Base-by-base conservation (phyloP, 1,140 invertebrate species). In the Aphaenogaster floridana region DNA sequence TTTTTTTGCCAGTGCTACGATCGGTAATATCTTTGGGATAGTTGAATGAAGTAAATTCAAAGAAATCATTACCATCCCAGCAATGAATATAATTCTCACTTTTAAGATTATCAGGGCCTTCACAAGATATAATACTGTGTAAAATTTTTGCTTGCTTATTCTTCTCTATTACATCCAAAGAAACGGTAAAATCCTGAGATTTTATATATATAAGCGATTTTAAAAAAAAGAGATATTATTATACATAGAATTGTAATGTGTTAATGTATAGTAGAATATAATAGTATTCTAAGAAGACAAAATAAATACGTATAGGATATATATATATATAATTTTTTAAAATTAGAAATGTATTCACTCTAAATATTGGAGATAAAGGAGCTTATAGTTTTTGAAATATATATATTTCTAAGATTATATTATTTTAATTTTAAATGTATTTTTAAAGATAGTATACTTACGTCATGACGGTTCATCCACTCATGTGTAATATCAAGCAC, bases 1-100 rank as follows among this genome's bases (percentile, higher is more conserved):
- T 59, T 7, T 36, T 87, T 0, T 52, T 84, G 68, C 77, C 74
- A 11, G 45, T 6, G 74, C 59, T 68, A 34, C 61, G 5, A 66
- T 79, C 50, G 39, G 28, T 80, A 76, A 84, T 61, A 76, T 68
- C 2, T 52, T 57, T 28, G 6, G 88, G 54, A 39, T 61, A 42
- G 36, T 86, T 83, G 50, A 93, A 76, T 50, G 90, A 63, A 4
- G 57, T 28, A 8, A 91, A 17, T 66, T 92, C 78, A 13, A 21
- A 59, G 3, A 94, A 74, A 11, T 42, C 39, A 0, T 54, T 74
- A 69, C 86, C 87, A 17, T 92, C 80, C 93, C 91, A 92, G 15
- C 59, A 86, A 59, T 89, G 89, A 69, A 93, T 80, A 45, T 28
- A 74, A 71, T 21, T 74, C 45, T 88, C 45, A 9, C 11, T 83